Conservation (phyloP, 1,140 invertebrate genomes). For the Eueides isabella region DNA sequence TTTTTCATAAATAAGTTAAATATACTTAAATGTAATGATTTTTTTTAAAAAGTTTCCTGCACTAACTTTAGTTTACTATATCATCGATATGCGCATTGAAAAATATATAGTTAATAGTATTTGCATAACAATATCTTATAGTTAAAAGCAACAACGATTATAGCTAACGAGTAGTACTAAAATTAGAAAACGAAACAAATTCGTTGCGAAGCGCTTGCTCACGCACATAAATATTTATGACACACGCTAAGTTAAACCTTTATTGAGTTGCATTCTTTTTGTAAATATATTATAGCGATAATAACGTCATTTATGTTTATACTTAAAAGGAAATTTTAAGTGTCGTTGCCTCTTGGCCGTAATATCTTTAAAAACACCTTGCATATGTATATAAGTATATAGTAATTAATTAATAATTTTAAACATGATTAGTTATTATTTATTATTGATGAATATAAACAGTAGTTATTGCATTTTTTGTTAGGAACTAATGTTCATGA, state of each 20-base stretch:
- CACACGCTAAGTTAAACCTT: slow-evolving; percentile 3
- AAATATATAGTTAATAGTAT: too few species aligned
- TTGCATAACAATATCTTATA: too few species aligned
- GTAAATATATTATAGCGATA: not conserved
- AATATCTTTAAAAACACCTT: not conserved
- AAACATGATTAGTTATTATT: too few species aligned
- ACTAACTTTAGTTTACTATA: too few species aligned
- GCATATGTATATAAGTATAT: not conserved
- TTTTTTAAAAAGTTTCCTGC: too few species aligned
- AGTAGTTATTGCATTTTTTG: too few species aligned
- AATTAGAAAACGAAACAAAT: slow-evolving; percentile 17
- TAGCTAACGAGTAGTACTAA: not conserved
- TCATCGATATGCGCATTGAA: too few species aligned
- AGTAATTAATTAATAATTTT: not conserved
- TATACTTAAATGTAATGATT: too few species aligned
- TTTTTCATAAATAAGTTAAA: too few species aligned
- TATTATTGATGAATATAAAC: too few species aligned
- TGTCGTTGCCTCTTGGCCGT: not conserved
- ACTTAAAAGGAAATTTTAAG: not conserved
- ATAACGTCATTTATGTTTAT: not conserved
- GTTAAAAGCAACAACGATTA: not conserved
- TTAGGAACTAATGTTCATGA: too few species aligned
- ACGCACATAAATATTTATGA: slow-evolving; percentile 22
- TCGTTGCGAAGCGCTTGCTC: slow-evolving; percentile 21
- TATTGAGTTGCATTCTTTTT: not conserved